phyloP scores from a whole-genome alignment of 2,888 invertebrate genomes.

The Drosophila subquinaria region DNA sequence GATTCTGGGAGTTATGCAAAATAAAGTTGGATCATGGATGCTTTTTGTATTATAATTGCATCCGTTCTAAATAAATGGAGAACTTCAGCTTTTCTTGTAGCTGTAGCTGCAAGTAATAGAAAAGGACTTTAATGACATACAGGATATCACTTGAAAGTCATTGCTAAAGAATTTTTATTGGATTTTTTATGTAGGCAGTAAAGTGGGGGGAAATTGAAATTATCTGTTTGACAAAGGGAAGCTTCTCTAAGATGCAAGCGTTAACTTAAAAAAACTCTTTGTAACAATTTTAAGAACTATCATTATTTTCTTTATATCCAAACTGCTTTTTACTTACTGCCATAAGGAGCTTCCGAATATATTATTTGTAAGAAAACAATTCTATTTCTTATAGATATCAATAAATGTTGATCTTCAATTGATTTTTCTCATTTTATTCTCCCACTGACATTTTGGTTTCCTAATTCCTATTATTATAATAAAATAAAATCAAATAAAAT shows the following conservation, averaged over 20 bases:
- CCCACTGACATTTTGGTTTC: too few relatives aligned
- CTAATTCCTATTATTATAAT: too few relatives aligned
- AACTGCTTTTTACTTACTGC: too few relatives aligned
- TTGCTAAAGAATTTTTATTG: neutral
- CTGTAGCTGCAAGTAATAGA: slow-evolving; percentile 2
- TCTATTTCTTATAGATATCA: too few relatives aligned
- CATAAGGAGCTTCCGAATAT: too few relatives aligned
- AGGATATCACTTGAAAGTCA: slow-evolving; percentile 13
- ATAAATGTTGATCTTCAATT: too few relatives aligned
- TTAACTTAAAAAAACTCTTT: too few relatives aligned
- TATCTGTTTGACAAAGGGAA: neutral
- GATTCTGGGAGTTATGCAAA: slow-evolving; percentile 49
- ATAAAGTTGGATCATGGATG: slow-evolving; percentile 29
- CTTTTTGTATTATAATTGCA: slow-evolving; percentile 40
- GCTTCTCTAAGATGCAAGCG: neutral
- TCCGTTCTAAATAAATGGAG: slow-evolving; percentile 21
- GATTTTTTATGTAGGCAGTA: neutral
- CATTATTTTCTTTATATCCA: too few relatives aligned
- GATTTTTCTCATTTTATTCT: too few relatives aligned
- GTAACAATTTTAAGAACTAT: too few relatives aligned
- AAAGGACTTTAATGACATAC: slow-evolving; percentile 4
- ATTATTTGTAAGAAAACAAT: too few relatives aligned
- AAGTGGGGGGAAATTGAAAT: neutral
- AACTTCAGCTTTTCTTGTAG: neutral
- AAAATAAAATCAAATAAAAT: too few relatives aligned